Conservation (phyloP, 2,113 vertebrate genomes). For the Girardinichthys multiradiatus region DNA sequence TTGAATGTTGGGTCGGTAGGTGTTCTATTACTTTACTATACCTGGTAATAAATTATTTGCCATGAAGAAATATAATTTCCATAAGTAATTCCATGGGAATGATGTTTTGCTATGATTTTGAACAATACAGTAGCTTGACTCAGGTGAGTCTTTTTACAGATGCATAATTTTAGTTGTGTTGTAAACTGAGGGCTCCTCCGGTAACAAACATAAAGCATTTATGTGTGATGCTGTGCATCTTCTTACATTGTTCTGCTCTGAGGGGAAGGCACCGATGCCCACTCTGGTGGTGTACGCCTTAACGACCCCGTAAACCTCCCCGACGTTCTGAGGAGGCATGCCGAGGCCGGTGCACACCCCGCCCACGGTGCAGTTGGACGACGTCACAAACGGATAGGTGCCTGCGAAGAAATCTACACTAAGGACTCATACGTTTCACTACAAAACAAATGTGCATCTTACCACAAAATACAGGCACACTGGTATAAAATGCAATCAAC, state of each 20-base stretch:
- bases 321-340: conserved; percentile 94
- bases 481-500: no score
- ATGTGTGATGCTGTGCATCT: neutral
- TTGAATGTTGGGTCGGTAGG: neutral
- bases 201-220: neutral
- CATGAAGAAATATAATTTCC: neutral
- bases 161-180: neutral
- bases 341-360: conserved; percentile 96
- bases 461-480: no score
- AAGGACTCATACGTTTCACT: neutral
- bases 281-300: conserved; percentile 97
- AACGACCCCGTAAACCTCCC: conserved; percentile 94
- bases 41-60: neutral
- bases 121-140: neutral
- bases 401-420: conserved; percentile 75
- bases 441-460: no score
- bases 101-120: neutral
- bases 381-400: conserved; percentile 97
- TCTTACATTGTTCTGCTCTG: conserved; percentile 94
- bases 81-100: no score
- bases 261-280: conserved; percentile 95
- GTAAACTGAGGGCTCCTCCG: neutral
- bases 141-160: neutral
- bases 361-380: conserved; percentile 97
- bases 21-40: neutral